phyloP scores from a whole-genome alignment of 2,113 vertebrate species.

The Tretioscincus oriximinensis region DNA sequence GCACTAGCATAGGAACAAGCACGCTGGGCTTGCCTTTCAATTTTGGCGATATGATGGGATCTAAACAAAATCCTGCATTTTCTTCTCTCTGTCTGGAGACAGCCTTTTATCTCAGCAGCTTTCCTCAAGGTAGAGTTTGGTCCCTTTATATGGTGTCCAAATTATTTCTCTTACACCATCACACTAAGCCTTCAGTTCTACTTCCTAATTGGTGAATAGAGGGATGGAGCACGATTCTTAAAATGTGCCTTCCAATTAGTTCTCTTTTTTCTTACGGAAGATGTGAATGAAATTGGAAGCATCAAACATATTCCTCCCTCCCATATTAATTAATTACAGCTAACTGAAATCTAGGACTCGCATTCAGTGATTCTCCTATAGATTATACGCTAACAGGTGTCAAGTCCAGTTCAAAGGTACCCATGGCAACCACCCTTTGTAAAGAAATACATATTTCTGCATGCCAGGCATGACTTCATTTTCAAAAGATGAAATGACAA shows the following conservation, averaged over 20 bases:
- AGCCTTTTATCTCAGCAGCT: not conserved
- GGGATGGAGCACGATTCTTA: too few relatives aligned
- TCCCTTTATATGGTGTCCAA: not conserved
- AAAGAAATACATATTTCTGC: conserved; percentile 11
- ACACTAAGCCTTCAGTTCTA: not conserved
- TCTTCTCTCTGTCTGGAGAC: too few relatives aligned
- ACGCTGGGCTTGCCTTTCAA: too few relatives aligned
- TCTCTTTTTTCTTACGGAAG: not conserved
- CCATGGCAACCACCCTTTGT: conserved; percentile 10
- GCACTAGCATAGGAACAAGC: too few relatives aligned
- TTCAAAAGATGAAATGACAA: conserved; percentile 27
- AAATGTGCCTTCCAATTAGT: not conserved
- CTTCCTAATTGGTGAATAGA: not conserved
- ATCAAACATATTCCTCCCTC: not conserved
- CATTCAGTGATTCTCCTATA: not conserved
- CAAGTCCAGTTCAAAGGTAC: conserved; percentile 21
- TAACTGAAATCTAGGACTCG: not conserved
- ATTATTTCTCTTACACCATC: too few relatives aligned
- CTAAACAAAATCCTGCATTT: too few relatives aligned
- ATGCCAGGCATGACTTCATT: not conserved
- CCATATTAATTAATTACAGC: not conserved
- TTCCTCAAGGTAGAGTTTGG: not conserved
- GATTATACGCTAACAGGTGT: conserved; percentile 4
- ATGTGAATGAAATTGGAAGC: not conserved
- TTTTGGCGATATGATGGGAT: too few relatives aligned